These are phyloP conservation scores for Silurus aristotelis DNA, from an alignment of 2,797 vertebrate species.

Conservation along the genomic window DNA sequence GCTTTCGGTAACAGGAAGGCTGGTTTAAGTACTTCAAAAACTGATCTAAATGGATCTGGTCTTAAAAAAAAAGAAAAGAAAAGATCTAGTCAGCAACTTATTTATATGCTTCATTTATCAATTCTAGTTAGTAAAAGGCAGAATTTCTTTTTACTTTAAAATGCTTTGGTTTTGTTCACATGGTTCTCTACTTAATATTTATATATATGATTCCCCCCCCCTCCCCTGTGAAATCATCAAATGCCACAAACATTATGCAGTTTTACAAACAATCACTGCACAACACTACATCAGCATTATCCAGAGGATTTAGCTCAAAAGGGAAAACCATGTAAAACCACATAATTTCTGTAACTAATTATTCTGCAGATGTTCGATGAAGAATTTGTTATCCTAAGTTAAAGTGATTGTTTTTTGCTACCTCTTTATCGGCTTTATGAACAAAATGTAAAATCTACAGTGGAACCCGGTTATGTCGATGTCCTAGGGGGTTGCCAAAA, in stretches of 20 bases:
- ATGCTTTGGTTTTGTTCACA: background rate
- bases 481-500: too few species aligned
- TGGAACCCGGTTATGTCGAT: too few species aligned
- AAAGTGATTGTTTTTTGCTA: background rate
- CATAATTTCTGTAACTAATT: background rate
- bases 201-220: background rate
- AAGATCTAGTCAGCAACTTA: background rate
- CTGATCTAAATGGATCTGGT: background rate
- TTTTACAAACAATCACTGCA: background rate
- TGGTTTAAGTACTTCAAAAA: background rate
- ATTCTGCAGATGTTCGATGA: background rate
- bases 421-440: background rate
- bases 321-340: background rate
- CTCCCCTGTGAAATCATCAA: background rate
- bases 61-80: background rate
- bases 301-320: background rate
- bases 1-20: background rate
- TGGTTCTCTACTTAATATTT: background rate
- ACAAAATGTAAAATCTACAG: background rate
- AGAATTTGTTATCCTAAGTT: background rate
- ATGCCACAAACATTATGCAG: background rate
- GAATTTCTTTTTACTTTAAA: background rate
- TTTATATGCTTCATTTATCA: background rate
- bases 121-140: background rate
- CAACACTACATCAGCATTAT: background rate